Percentiles rank a stretch among this genome's conserved stretches.
Conservation (phyloP, 2,113 vertebrate genomes). For the Neolamprologus hecqui region DNA sequence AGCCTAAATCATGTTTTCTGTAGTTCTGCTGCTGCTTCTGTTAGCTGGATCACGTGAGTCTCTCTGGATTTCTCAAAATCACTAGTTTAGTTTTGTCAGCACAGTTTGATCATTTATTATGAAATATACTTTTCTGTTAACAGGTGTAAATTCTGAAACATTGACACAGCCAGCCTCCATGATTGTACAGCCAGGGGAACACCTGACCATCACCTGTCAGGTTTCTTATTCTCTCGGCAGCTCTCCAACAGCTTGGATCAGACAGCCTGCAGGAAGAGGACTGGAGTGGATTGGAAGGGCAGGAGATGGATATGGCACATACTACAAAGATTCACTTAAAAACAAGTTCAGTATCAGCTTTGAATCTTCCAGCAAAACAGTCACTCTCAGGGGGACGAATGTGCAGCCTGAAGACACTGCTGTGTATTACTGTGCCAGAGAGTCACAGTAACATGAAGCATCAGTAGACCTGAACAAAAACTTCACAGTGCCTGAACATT, state of each 20-base stretch:
- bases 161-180: not conserved
- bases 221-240: accelerated
- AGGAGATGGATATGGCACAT: not conserved
- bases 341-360: not conserved
- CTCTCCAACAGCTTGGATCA: accelerated
- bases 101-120: accelerated
- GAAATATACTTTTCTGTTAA: not conserved
- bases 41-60: not conserved
- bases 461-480: not conserved
- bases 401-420: not conserved
- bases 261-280: accelerated
- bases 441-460: not conserved
- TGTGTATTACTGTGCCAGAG: not conserved
- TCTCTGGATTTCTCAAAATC: not conserved
- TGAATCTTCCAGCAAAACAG: not conserved
- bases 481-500: not conserved
- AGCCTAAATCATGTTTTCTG: not conserved
- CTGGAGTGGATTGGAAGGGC: not conserved
- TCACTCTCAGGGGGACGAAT: not conserved
- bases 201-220: not conserved
- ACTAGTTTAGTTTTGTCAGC: accelerated
- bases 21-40: accelerated
- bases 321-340: not conserved
- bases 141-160: not conserved
- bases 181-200: not conserved